Evolutionary conservation across 2,113 vertebrate species (phyloP), one percentile per base, ranked within the genome.

Genomic region (Pteruthius melanotis): DNA sequence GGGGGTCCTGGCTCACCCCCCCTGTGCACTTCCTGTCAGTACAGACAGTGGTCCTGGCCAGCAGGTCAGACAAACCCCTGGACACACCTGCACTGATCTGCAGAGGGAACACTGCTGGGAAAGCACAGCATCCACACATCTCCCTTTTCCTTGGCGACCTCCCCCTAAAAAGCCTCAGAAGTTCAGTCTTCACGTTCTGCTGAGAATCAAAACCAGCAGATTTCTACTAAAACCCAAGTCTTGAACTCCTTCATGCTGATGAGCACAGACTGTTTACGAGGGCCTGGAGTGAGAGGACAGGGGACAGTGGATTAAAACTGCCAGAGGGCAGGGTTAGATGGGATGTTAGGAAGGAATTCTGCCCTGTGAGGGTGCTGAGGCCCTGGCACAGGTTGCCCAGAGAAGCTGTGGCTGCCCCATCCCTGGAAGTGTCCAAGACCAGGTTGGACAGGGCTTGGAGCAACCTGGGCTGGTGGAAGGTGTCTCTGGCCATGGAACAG

Each of bases 391-490:
- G 44, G 4, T 0, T 60, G 9, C 33, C 12, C 45, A 60, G 72
- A 69, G 63, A 4, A 60, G 37, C 53, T 87, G 45, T 15, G 63
- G 37, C 63, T 87, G 39, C 6, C 53, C 22, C 23, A 78, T 20
- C 22, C 12, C 12, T 53, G 39, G 23, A 28, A 78, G 54, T 15
- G 15, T 6, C 39, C 61, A 11, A 50, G 52, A 13, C 10, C 31
- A 42, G 16, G 30, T 0, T 57, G 52, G 50, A 49, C 1, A 1
- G 14, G 6, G 15, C 7, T 57, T 75, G 24, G 60, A 66, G 8
- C 5, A 85, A 9, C 3, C 3, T 57, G 60, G 42, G 24, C 0
- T 2, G 7, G 42, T 30, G 24, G 42, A 56, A 85, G 6, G 30
- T 57, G 69, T 1, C 18, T 18, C 40, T 47, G 59, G 3, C 39